phyloP scores from a whole-genome alignment of 2,113 vertebrate species.

The Polypterus senegalus region DNA sequence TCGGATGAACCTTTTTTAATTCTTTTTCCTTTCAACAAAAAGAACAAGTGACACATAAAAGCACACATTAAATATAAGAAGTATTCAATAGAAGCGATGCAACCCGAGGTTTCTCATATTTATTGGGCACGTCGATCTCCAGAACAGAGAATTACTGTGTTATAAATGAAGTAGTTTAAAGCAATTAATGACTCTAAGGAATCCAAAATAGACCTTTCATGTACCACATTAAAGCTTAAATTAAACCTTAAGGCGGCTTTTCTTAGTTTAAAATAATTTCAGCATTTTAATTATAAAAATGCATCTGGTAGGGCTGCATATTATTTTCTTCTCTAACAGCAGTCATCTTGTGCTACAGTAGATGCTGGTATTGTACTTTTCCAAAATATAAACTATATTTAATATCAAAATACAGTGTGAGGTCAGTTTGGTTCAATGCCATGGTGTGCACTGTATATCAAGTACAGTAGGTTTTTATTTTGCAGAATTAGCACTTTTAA shows the following conservation, averaged over 20 bases:
- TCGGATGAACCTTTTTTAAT: too few species aligned
- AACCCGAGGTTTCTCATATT: not conserved
- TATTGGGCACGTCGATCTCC: not conserved
- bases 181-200: slow-evolving; percentile 11
- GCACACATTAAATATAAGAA: too few species aligned
- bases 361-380: too few species aligned
- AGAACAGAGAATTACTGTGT: not conserved
- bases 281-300: slow-evolving; percentile 11
- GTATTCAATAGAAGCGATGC: too few species aligned
- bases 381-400: too few species aligned
- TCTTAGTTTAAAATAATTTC: slow-evolving; percentile 4
- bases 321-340: not conserved
- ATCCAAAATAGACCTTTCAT: slow-evolving; percentile 16
- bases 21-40: too few species aligned
- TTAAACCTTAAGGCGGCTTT: not conserved
- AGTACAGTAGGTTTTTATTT: too few species aligned
- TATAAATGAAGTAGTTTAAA: slow-evolving; percentile 7
- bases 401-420: too few species aligned
- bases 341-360: not conserved
- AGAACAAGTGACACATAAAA: too few species aligned
- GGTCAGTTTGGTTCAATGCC: too few species aligned
- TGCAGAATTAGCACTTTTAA: too few species aligned
- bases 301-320: not conserved
- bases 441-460: too few species aligned
- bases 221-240: slow-evolving; percentile 10